phyloP scores from a whole-genome alignment of 2,797 vertebrate genomes.

The Onychomys leucogaster region DNA sequence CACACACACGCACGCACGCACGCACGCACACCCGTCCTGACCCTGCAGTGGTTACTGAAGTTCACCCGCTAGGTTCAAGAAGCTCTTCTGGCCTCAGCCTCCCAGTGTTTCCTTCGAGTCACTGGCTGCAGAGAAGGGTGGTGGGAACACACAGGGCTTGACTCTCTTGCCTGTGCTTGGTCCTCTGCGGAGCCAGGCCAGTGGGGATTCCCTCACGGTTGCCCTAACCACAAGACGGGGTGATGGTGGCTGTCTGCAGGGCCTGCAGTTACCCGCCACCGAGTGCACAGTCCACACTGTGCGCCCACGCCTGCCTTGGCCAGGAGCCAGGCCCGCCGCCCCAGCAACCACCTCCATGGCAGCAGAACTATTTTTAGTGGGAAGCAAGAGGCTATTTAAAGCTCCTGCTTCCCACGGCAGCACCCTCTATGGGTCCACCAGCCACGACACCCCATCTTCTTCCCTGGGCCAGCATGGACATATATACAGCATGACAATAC shows the following conservation, averaged over 20 bases:
- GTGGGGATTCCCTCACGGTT: background rate
- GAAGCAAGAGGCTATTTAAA: slow-evolving; percentile 84
- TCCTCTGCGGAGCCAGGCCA: background rate
- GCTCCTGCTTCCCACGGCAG: slow-evolving; percentile 77
- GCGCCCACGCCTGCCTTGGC: slow-evolving; percentile 74
- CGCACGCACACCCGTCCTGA: no score
- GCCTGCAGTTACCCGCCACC: background rate
- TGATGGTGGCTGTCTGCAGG: background rate
- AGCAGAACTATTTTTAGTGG: slow-evolving; percentile 83
- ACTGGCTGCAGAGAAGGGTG: background rate
- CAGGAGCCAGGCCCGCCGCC: slow-evolving; percentile 71
- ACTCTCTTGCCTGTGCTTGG: background rate
- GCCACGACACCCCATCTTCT: slow-evolving; percentile 60
- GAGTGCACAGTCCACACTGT: background rate
- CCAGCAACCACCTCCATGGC: slow-evolving; percentile 78
- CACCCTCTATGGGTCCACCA: slow-evolving; percentile 43
- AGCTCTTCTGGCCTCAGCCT: background rate
- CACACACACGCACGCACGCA: no score
- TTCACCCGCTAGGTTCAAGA: background rate
- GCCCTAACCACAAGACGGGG: background rate
- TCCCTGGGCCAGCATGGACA: background rate
- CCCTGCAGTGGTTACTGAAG: background rate
- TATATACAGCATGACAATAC: background rate
- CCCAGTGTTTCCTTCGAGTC: background rate
- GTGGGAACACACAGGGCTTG: no score